Evolutionary conservation across 2,888 invertebrate species (phyloP).

Genomic region (Poecilus cupreus): DNA sequence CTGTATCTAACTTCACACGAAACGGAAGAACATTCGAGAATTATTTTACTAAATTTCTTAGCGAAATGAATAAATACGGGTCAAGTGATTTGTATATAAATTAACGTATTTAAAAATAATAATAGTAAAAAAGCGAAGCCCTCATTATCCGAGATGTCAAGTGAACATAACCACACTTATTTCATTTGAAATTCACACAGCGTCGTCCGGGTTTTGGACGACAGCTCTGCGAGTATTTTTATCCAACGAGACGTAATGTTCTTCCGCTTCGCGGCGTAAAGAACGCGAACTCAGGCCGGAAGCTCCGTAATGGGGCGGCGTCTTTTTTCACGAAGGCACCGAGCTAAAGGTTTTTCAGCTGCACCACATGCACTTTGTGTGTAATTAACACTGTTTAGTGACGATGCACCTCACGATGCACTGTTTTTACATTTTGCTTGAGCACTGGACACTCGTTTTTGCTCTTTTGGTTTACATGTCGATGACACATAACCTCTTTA

Average conservation of each 20-base stretch:
- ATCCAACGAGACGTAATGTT: constrained; percentile 35
- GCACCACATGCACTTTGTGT: constrained; percentile 50
- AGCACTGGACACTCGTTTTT: constrained; percentile 40
- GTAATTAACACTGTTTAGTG: constrained; percentile 53
- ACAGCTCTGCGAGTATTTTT: constrained; percentile 34
- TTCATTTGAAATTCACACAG: constrained; percentile 34
- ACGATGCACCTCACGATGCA: constrained; percentile 48
- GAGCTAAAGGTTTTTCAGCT: constrained; percentile 16
- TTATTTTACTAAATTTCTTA: too few relatives aligned
- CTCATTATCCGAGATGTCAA: constrained; percentile 21
- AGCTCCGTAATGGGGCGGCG: constrained; percentile 30
- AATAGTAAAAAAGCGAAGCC: neutral
- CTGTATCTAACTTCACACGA: neutral
- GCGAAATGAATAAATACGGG: too few relatives aligned
- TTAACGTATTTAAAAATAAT: too few relatives aligned
- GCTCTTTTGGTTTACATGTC: constrained; percentile 35
- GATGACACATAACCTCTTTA: constrained; percentile 1
- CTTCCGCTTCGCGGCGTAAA: constrained; percentile 34
- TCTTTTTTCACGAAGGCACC: constrained; percentile 15
- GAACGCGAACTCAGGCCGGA: constrained; percentile 30
- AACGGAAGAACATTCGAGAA: constrained; percentile 8
- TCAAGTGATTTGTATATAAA: too few relatives aligned
- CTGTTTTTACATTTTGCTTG: constrained; percentile 51
- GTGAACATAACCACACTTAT: constrained; percentile 40
- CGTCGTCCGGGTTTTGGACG: constrained; percentile 14